Conservation (phyloP, 2,888 invertebrate genomes). For the Leucophora obtusa region DNA sequence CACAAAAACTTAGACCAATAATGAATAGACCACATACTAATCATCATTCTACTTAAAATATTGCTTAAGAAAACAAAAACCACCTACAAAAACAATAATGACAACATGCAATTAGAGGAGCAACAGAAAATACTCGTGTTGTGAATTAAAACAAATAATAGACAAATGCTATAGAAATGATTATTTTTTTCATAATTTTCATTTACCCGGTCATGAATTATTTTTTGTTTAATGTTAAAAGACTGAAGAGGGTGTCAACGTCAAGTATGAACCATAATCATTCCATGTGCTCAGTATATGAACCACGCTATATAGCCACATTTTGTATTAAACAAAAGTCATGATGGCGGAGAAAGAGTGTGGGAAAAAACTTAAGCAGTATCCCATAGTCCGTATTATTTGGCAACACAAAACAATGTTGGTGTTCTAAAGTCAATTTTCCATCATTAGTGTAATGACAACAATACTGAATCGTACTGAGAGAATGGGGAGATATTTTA, state of each 20-base stretch:
- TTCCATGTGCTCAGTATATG: constrained; percentile 7
- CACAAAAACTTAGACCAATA: constrained; percentile 31
- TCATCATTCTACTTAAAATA: constrained; percentile 39
- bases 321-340: constrained; percentile 6
- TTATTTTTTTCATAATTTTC: constrained; percentile 15
- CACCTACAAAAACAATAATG: constrained; percentile 24
- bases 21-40: constrained; percentile 41
- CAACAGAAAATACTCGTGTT: constrained; percentile 6
- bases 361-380: neutral
- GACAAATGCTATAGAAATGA: neutral
- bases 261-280: neutral
- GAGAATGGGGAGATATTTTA: too few species aligned
- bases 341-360: neutral
- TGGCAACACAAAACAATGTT: neutral
- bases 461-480: too few species aligned
- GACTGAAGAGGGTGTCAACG: constrained; percentile 16
- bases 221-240: neutral
- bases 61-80: constrained; percentile 27
- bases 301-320: neutral
- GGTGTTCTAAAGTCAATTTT: neutral
- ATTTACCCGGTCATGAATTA: neutral
- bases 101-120: constrained; percentile 33
- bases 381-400: neutral
- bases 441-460: constrained; percentile 1
- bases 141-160: neutral